Percentiles rank a stretch among this genome's conserved stretches.
These are phyloP conservation scores for Nettapus auritus DNA, from an alignment of 2,113 vertebrate species.

Conservation along the genomic window DNA sequence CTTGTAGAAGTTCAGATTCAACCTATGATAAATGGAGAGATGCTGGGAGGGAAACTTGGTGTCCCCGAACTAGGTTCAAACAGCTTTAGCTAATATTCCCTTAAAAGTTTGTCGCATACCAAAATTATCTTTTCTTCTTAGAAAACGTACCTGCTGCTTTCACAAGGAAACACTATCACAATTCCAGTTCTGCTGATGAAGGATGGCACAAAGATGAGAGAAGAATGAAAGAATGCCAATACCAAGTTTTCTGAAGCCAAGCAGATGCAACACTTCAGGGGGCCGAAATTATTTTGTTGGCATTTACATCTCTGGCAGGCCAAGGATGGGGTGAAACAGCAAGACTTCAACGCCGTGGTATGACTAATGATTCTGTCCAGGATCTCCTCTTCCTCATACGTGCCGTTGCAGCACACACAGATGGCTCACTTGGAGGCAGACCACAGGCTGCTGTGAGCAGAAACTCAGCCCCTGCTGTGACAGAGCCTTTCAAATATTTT, in stretches of 20 bases:
- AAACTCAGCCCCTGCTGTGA: background rate
- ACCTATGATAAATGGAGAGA: fast-evolving
- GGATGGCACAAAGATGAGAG: background rate
- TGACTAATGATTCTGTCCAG: background rate
- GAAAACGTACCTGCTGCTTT: background rate
- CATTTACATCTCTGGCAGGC: background rate
- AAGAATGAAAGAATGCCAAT: background rate
- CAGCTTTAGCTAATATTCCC: background rate
- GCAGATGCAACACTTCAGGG: background rate
- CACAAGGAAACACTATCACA: background rate
- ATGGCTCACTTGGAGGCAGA: background rate
- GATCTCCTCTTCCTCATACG: too few species aligned
- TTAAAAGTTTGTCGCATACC: background rate
- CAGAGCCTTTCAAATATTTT: background rate
- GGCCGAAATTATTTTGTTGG: background rate
- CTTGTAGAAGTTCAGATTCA: background rate
- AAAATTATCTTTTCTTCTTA: background rate
- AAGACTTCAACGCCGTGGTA: background rate
- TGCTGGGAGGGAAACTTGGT: background rate
- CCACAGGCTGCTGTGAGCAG: background rate
- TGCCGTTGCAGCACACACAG: fast-evolving
- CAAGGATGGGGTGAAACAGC: background rate
- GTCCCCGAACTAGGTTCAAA: background rate
- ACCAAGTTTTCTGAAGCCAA: background rate
- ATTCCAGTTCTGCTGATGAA: too few species aligned